phyloP scores from a whole-genome alignment of 2,113 vertebrate genomes.

The Mesembrinibis cayennensis region DNA sequence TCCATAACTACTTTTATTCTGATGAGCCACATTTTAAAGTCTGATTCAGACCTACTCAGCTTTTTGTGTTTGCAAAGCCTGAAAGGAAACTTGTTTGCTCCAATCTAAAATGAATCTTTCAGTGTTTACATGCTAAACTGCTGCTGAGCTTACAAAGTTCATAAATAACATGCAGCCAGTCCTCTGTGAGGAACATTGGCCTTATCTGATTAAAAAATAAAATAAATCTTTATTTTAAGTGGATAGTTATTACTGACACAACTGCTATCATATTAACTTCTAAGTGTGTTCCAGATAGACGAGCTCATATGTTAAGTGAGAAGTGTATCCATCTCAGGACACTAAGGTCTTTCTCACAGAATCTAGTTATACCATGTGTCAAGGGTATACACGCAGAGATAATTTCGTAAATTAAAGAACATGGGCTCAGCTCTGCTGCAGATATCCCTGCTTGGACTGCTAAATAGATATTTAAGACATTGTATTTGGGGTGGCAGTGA shows the following conservation, averaged over 20 bases:
- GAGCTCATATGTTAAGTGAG: background rate
- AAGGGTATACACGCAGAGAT: background rate
- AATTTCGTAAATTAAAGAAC: background rate
- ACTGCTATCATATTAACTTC: background rate
- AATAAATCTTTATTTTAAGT: background rate
- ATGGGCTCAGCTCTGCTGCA: background rate
- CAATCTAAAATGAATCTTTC: background rate
- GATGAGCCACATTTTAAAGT: background rate
- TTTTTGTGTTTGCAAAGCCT: background rate
- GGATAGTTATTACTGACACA: background rate
- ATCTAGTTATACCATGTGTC: background rate
- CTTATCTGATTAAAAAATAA: background rate
- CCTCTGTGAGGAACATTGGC: background rate
- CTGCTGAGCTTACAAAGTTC: constrained; percentile 36
- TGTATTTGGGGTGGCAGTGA: background rate
- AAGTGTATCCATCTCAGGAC: background rate
- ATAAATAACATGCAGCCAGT: background rate
- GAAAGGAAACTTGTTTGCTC: constrained; percentile 1
- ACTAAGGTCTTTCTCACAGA: background rate
- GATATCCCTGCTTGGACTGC: background rate
- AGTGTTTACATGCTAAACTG: background rate
- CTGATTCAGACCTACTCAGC: constrained; percentile 34
- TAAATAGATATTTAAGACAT: background rate
- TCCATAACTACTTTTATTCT: constrained; percentile 7
- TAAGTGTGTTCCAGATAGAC: background rate